Conservation (phyloP, 1,140 invertebrate species). For the Bombus pascuorum region DNA sequence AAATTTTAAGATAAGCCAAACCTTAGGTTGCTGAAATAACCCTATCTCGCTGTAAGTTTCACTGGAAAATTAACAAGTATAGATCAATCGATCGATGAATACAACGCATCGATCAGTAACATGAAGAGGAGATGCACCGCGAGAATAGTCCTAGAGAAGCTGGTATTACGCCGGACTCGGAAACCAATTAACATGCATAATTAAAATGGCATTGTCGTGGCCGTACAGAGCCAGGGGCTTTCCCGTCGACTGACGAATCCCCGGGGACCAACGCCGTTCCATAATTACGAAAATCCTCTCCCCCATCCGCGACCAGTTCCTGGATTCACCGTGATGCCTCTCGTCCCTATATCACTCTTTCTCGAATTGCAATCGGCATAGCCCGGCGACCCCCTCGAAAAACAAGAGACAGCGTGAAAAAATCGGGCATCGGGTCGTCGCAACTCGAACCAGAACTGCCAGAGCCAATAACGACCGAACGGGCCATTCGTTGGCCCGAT, state of each 20-base stretch:
- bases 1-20: no score
- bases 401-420: conserved; percentile 58
- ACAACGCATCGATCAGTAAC: conserved; percentile 52
- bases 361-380: conserved; percentile 50
- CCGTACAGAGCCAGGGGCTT: conserved; percentile 66
- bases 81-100: conserved; percentile 50
- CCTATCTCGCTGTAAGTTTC: no score
- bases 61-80: not conserved
- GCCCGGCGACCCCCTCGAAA: conserved; percentile 6
- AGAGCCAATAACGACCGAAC: conserved; percentile 69
- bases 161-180: conserved; percentile 72
- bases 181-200: conserved; percentile 83
- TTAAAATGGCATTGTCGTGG: conserved; percentile 80
- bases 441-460: conserved; percentile 53
- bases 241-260: conserved; percentile 74
- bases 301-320: conserved; percentile 31
- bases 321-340: not conserved
- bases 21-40: no score
- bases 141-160: conserved; percentile 72
- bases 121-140: conserved; percentile 42
- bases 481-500: conserved; percentile 66
- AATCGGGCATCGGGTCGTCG: conserved; percentile 67
- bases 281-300: conserved; percentile 76
- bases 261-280: conserved; percentile 74
- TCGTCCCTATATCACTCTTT: conserved; percentile 49